These are phyloP conservation scores for Drosophila incognita DNA, from an alignment of 2,888 invertebrate genomes.

Conservation along the genomic window DNA sequence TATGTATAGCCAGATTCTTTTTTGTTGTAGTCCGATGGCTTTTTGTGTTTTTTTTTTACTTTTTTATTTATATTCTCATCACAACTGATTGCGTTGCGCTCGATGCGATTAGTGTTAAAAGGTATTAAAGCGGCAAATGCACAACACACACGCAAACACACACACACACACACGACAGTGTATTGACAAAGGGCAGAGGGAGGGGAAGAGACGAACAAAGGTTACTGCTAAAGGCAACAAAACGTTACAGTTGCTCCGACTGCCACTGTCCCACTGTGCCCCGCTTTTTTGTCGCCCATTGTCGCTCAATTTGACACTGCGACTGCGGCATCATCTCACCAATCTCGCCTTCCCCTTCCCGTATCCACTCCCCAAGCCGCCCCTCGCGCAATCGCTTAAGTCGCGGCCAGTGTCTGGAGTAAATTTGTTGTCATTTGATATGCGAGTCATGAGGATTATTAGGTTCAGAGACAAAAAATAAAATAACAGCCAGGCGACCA, in stretches of 20 bases:
- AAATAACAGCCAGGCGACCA: slow-evolving; percentile 52
- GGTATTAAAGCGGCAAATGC: slow-evolving; percentile 85
- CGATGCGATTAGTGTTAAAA: slow-evolving; percentile 85
- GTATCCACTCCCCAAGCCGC: neutral
- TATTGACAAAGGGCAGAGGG: slow-evolving; percentile 25
- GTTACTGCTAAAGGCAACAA: slow-evolving; percentile 70
- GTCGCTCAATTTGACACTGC: slow-evolving; percentile 82
- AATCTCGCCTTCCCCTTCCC: slow-evolving; percentile 14
- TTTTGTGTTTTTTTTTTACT: slow-evolving; percentile 42
- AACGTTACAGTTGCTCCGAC: slow-evolving; percentile 78
- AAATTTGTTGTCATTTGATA: slow-evolving; percentile 81
- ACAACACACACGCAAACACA: slow-evolving; percentile 76
- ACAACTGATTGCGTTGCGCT: slow-evolving; percentile 84
- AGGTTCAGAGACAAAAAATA: slow-evolving; percentile 68
- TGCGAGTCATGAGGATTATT: slow-evolving; percentile 82
- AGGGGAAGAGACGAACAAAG: slow-evolving; percentile 13
- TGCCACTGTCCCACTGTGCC: slow-evolving; percentile 81
- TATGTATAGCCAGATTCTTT: slow-evolving; percentile 53
- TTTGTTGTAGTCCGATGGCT: slow-evolving; percentile 47
- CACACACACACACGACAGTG: slow-evolving; percentile 32
- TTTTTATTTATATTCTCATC: slow-evolving; percentile 85
- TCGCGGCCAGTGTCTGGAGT: slow-evolving; percentile 68
- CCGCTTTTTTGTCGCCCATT: slow-evolving; percentile 73
- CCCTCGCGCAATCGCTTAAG: slow-evolving; percentile 8
- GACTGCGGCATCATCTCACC: slow-evolving; percentile 37